Evolutionary conservation across 1,140 invertebrate species (phyloP), one percentile per base, ranked within the genome.

Genomic region (Dendroctonus ponderosae): DNA sequence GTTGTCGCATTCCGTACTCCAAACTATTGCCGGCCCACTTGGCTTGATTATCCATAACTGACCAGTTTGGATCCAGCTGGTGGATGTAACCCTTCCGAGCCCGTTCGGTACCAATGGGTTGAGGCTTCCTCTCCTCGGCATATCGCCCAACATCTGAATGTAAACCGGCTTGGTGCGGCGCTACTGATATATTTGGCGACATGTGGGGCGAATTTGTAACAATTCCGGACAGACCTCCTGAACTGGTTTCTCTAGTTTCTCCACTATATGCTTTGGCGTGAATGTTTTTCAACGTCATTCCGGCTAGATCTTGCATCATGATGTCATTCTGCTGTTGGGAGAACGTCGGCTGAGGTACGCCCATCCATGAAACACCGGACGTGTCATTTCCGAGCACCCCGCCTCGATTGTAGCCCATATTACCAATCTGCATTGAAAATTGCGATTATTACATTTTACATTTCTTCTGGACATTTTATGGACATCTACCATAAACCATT

Each of bases 71-170:
- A 43, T 80, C 75, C 59, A 82, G 78, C 80, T 37, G 74, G 62
- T 79, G 80, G 72, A 6, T 50, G 44, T 39, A 69, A 11, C 64
- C 64, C 39, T 89, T 90, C 83, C 87, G 87, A 7, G 87, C 86
- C 72, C 89, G 82, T 77, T 90, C 89, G 0, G 86, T 91, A 70
- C 90, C 90, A 72, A 91, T 91, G 14, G 90, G 89, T 6, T 88
- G 84, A 70, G 86, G 83, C 74, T 91, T 90, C 46, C 89, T 83
- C 71, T 89, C 87, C 73, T 91, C 78, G 49, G 71, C 73, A 40
- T 70, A 69, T 60, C 71, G 70, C 75, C 52, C 64, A 74, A 71
- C 78, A 77, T 57, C 70, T 3, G 62, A 61, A 54, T 72, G 70
- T 11, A 70, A 46, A 41, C 59, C 61, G 57, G 80, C 78, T n/a